phyloP scores from a whole-genome alignment of 1,140 invertebrate species.

The Drosophila virilis region DNA sequence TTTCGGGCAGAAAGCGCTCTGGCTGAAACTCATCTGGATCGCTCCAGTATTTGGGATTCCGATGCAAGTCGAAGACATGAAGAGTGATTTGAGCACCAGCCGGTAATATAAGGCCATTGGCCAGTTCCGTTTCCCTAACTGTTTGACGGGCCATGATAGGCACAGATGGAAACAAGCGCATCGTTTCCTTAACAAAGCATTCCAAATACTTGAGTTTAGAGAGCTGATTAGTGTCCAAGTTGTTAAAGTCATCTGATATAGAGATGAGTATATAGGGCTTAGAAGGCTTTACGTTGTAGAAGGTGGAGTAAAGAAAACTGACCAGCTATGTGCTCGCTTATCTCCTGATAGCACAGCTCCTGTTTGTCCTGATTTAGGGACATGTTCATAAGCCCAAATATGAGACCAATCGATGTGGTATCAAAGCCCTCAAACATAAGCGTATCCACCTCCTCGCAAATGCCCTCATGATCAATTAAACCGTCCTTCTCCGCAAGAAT shows the following conservation, averaged over 20 bases:
- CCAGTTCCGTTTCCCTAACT: conserved; percentile 84
- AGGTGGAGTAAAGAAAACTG: conserved; percentile 7
- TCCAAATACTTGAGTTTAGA: conserved; percentile 88
- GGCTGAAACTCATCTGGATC: conserved; percentile 91
- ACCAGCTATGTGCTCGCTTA: conserved; percentile 62
- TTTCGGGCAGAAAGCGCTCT: conserved; percentile 90
- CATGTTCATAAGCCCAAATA: conserved; percentile 87
- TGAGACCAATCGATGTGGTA: conserved; percentile 88
- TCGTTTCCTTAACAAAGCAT: conserved; percentile 87
- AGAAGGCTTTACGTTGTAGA: no score
- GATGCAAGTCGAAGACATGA: conserved; percentile 86
- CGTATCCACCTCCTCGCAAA: conserved; percentile 93
- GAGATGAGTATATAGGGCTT: background rate
- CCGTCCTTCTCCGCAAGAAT: conserved; percentile 86
- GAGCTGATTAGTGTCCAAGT: conserved; percentile 85
- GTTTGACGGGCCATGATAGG: conserved; percentile 87
- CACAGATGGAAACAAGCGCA: conserved; percentile 88
- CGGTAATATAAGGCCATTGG: conserved; percentile 84
- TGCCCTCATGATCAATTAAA: conserved; percentile 87
- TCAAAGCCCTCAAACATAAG: conserved; percentile 92
- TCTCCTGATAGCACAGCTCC: conserved; percentile 85
- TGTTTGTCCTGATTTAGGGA: conserved; percentile 87
- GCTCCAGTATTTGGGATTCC: conserved; percentile 87
- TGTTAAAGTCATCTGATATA: conserved; percentile 55
- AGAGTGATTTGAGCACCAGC: conserved; percentile 84